Evolutionary conservation across 2,888 invertebrate genomes (phyloP), one percentile per base, ranked within the genome.

Genomic region (Xanthia icteritia): DNA sequence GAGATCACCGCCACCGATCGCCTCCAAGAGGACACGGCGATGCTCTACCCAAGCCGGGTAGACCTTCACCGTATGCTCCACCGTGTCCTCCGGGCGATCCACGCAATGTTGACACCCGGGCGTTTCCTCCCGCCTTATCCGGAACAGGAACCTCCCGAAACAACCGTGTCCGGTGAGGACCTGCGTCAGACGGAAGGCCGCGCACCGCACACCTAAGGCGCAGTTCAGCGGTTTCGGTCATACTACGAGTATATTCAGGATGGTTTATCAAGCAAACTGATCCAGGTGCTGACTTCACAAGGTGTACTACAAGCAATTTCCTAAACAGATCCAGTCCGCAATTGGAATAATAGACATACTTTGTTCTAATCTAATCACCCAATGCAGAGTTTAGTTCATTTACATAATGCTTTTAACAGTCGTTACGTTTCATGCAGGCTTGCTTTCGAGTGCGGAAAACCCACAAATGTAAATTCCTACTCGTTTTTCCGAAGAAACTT

Each of bases 341-440:
- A 74, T 85, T 82, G 23, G 36, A 79, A 86, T 77, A 89, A 87
- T 79, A 80, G 74, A 79, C 67, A 79, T 77, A 79, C 61, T 86
- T 87, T 81, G 63, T 87, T 83, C 77, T 76, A 87, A 85, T 84
- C 82, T 88, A 84, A 89, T 87, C 88, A 76, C 77, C 72, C 73
- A 70, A 74, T 79, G 79, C 77, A 74, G 73, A 83, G 70, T 86
- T 84, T 78, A 73, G 81, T 72, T 84, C 79, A 86, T 88, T 88
- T 87, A 66, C 81, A 87, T 89, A 89, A 86, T 87, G 86, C 88
- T 87, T 82, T 84, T 84, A 83, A 85, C 79, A 78, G 82, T 87
- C 88, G 78, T 89, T 87, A 73, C 84, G 73, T 74, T 78, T 81
- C 86, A 89, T 88, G 82, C 86, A 86, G 83, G 82, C 89, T 63